Evolutionary conservation across 2,113 vertebrate genomes (phyloP).

Genomic region (Mirounga angustirostris): DNA sequence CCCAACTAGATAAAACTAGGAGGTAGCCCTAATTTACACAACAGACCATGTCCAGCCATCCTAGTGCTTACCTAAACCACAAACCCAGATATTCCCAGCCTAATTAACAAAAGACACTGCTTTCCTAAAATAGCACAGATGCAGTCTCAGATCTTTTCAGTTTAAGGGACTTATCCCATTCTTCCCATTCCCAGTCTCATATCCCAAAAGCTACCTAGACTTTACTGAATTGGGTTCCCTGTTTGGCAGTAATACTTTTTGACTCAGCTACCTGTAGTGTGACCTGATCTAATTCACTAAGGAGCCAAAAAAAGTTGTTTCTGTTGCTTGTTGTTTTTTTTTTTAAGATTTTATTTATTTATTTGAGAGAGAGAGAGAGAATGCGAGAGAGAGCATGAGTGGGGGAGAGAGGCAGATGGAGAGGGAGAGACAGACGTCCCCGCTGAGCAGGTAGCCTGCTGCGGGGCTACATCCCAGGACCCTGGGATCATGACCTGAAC

Average conservation of each 20-base stretch:
- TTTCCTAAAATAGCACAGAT: not conserved
- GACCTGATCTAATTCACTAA: not conserved
- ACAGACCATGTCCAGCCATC: not conserved
- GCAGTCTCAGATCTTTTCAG: not conserved
- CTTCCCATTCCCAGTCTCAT: not conserved
- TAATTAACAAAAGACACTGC: not conserved
- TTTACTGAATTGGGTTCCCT: not conserved
- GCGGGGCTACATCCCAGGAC: too few relatives aligned
- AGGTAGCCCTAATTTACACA: not conserved
- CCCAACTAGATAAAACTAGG: not conserved
- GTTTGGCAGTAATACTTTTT: not conserved
- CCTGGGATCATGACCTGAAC: too few relatives aligned
- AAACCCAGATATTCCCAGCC: not conserved
- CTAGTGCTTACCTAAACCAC: not conserved
- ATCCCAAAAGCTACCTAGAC: not conserved
- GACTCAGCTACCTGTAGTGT: not conserved
- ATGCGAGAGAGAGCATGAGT: too few relatives aligned
- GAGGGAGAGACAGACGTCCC: too few relatives aligned
- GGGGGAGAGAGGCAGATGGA: too few relatives aligned
- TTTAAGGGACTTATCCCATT: not conserved
- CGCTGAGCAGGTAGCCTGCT: too few relatives aligned
- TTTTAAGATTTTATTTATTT: not conserved
- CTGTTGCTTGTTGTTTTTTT: not conserved
- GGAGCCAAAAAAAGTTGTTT: not conserved
- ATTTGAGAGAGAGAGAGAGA: too few relatives aligned